Base-by-base conservation (phyloP, 1,140 invertebrate species). In the Ephestia elutella region DNA sequence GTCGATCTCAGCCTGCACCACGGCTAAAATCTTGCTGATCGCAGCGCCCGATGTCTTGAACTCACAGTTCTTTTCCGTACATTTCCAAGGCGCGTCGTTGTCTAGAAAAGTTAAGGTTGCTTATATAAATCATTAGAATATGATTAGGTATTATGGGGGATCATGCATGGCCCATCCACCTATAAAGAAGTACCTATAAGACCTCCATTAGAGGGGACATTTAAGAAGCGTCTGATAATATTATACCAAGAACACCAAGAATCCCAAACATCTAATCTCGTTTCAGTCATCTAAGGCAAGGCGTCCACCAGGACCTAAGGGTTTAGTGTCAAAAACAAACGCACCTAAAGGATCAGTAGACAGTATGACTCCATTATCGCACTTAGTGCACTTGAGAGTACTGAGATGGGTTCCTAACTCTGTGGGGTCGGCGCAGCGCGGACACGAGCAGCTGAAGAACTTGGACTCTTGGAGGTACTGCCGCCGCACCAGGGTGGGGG, bases 381-480 rank as follows among this genome's bases (percentile, higher is more conserved):
- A 96, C 75, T 93, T 92, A 38, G 89, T 92, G 70, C 94, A 96
- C 68, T 94, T 95, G 0, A 96, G 72, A 0, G 94, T 93, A 56
- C 94, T 94, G 62, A 94, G 89, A 73, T 95, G 92, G 0, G 94
- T 94, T 9, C 92, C 92, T 17, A 95, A 77, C 75, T 96, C 95
- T 0, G 92, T 93, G 5, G 94, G 92, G 80, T 96, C 94, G 0
- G 90, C 85, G 72, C 95, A 96, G 51, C 95, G 90, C 17, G 83
- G 62, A 67, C 95, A 96, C 30, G 89, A 89, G 72, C 95, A 96
- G 5, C 90, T 89, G 75, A 96, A 96, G 77, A 94, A 93, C 87
- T 96, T 96, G 18, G 93, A 92, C 71, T 93, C 91, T 15, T 91
- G 86, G 0, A 97, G 86, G 73, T 92, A 91, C 62, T 92, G 90